phyloP scores from a whole-genome alignment of 2,113 vertebrate genomes.

The Axis porcinus region DNA sequence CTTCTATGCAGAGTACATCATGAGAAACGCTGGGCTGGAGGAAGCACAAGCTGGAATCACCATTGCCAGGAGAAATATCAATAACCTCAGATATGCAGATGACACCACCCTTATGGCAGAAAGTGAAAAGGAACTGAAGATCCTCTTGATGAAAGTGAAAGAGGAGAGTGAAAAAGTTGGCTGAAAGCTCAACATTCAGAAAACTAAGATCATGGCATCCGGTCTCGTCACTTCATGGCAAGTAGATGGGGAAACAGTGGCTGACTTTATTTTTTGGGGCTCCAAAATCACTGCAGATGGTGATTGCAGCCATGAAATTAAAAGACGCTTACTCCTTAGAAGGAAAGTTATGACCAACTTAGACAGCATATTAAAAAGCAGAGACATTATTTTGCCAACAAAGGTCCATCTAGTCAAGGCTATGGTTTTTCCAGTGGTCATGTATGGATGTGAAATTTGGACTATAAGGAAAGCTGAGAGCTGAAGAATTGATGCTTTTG shows the following conservation, averaged over 20 bases:
- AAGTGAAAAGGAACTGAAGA: too few relatives aligned
- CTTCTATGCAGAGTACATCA: too few relatives aligned
- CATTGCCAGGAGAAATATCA: too few relatives aligned
- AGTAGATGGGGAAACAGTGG: not conserved
- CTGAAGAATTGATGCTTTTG: not conserved
- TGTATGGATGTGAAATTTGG: not conserved
- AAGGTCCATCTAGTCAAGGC: not conserved
- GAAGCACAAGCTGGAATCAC: too few relatives aligned
- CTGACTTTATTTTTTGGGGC: fast-evolving
- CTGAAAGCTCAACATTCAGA: not conserved
- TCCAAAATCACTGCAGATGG: not conserved
- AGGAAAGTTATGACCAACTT: not conserved
- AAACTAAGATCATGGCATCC: not conserved
- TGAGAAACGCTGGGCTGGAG: too few relatives aligned
- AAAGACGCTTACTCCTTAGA: not conserved
- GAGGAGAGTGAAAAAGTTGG: not conserved
- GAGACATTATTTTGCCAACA: not conserved
- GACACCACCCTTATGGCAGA: too few relatives aligned
- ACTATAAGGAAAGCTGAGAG: not conserved
- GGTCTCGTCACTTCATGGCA: not conserved
- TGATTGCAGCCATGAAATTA: not conserved
- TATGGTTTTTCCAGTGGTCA: not conserved
- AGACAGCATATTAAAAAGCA: not conserved
- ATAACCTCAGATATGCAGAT: too few relatives aligned
- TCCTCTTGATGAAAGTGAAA: too few relatives aligned